Conservation (phyloP, 2,888 invertebrate genomes). For the Dynastes tityus region DNA sequence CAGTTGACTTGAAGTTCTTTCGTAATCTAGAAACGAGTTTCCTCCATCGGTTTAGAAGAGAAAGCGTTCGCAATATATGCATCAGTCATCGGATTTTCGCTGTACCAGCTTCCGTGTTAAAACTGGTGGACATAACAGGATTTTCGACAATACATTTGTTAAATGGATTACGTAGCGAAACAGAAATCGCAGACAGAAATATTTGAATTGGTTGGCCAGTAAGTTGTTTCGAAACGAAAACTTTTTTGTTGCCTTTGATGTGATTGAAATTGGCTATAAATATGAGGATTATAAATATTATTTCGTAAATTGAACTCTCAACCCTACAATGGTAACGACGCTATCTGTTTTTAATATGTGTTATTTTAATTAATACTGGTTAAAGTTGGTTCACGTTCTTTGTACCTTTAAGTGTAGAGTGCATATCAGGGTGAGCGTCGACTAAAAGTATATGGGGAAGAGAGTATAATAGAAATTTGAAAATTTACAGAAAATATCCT, state of each 20-base stretch:
- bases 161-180: conserved; percentile 37
- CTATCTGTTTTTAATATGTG: too few species aligned
- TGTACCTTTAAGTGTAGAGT: too few species aligned
- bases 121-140: conserved; percentile 45
- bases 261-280: not conserved
- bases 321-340: not conserved
- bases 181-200: not conserved
- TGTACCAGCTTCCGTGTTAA: conserved; percentile 18
- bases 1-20: conserved; percentile 29
- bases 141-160: conserved; percentile 32
- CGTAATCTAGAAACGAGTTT: conserved; percentile 37
- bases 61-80: conserved; percentile 31
- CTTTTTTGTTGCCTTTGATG: not conserved
- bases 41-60: conserved; percentile 20
- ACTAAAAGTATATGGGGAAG: too few species aligned
- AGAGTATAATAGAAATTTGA: too few species aligned
- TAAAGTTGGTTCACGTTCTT: too few species aligned
- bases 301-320: not conserved
- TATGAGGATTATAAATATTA: not conserved
- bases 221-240: not conserved
- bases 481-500: too few species aligned
- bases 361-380: too few species aligned
- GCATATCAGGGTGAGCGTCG: too few species aligned
- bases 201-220: not conserved
- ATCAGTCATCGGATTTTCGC: conserved; percentile 45